phyloP scores from a whole-genome alignment of 2,797 vertebrate species.

The Florisuga fusca region DNA sequence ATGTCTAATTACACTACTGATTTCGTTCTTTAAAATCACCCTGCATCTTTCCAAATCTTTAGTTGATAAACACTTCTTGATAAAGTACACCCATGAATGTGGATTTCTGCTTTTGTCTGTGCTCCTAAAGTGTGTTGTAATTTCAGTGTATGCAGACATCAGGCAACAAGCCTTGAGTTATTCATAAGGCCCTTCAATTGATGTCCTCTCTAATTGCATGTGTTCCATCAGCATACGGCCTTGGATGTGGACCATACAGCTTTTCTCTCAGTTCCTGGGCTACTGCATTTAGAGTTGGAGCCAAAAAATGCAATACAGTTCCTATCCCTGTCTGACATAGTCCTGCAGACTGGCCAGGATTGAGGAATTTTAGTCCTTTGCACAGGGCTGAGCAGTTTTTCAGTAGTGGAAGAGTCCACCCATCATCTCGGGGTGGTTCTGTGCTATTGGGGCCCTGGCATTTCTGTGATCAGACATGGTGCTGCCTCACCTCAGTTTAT shows the following conservation, averaged over 20 bases:
- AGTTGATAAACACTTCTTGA: not conserved
- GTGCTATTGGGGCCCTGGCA: not conserved
- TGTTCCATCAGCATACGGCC: not conserved
- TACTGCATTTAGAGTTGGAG: not conserved
- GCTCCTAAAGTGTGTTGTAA: not conserved
- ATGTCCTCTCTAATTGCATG: not conserved
- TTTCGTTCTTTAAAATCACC: not conserved
- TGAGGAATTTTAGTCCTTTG: not conserved
- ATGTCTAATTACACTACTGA: not conserved
- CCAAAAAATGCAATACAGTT: not conserved
- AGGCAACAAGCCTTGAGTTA: not conserved
- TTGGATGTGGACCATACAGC: fast-evolving
- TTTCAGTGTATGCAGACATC: not conserved
- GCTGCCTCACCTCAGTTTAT: not conserved
- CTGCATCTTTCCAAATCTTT: not conserved
- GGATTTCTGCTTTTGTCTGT: not conserved
- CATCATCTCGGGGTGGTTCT: not conserved
- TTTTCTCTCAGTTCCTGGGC: not conserved
- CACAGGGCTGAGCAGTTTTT: not conserved
- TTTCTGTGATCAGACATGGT: not conserved
- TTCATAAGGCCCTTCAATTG: not conserved
- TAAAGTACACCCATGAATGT: not conserved
- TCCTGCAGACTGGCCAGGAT: not conserved
- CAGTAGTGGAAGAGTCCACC: not conserved
- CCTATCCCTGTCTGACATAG: not conserved